These are phyloP conservation scores for Dendrocincla fuliginosa DNA, from an alignment of 2,797 vertebrate species.

Conservation along the genomic window DNA sequence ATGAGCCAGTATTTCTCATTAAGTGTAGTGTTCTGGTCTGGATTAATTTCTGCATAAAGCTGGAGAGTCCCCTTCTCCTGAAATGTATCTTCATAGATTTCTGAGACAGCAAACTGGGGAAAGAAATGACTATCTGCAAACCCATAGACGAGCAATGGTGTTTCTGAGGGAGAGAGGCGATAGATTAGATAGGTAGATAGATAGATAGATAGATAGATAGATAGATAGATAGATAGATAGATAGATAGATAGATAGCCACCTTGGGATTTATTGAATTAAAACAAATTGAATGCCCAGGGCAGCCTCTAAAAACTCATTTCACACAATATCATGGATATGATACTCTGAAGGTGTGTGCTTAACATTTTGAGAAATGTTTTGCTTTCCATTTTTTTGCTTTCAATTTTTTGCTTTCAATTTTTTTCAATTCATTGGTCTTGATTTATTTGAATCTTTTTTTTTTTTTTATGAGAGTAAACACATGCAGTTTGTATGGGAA, in stretches of 20 bases:
- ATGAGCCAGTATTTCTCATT: neutral
- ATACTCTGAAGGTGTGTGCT: neutral
- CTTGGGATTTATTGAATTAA: neutral
- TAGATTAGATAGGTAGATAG: neutral
- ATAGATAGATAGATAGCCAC: neutral
- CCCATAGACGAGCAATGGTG: too few species aligned
- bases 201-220: neutral
- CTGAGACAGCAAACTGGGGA: neutral
- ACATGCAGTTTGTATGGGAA: neutral
- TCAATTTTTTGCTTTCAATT: neutral
- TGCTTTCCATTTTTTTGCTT: too few species aligned
- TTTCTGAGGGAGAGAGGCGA: neutral
- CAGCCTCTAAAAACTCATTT: neutral
- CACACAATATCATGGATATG: too few species aligned
- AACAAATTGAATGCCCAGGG: neutral
- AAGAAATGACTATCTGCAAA: neutral
- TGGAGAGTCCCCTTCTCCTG: neutral
- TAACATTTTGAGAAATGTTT: neutral
- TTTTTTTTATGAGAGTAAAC: neutral
- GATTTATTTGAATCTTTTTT: neutral
- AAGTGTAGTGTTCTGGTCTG: accelerated
- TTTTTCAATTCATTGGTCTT: neutral
- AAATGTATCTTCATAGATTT: neutral
- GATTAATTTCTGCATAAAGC: neutral
- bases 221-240: neutral